phyloP scores from a whole-genome alignment of 2,797 vertebrate species.

The Hafferia zeledoni region DNA sequence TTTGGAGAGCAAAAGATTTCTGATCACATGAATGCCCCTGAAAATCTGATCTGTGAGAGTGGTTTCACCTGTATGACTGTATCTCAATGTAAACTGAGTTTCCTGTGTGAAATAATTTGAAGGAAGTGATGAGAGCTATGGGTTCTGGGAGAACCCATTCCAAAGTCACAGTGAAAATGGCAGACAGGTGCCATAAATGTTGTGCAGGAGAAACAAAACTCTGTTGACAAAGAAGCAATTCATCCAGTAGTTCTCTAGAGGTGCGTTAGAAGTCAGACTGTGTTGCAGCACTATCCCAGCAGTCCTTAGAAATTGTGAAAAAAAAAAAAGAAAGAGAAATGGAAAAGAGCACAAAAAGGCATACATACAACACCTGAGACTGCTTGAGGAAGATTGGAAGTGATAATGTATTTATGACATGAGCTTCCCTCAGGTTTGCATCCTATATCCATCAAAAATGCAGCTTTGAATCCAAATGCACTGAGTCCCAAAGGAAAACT shows the following conservation, averaged over 20 bases:
- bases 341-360: neutral
- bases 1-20: neutral
- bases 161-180: neutral
- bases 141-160: neutral
- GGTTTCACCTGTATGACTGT: neutral
- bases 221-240: neutral
- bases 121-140: neutral
- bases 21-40: neutral
- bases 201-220: neutral
- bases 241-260: neutral
- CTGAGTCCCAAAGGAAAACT: neutral
- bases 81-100: neutral
- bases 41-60: neutral
- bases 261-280: neutral
- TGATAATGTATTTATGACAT: neutral
- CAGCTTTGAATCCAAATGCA: neutral
- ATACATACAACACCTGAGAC: neutral
- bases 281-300: rapidly evolving
- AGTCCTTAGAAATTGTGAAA: neutral
- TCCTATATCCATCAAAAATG: neutral
- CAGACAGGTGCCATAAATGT: neutral
- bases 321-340: neutral
- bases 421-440: neutral
- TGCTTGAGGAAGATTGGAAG: neutral
- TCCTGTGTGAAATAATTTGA: neutral